These are phyloP conservation scores for Perodicticus potto DNA, from an alignment of 2,797 vertebrate genomes.

Conservation along the genomic window DNA sequence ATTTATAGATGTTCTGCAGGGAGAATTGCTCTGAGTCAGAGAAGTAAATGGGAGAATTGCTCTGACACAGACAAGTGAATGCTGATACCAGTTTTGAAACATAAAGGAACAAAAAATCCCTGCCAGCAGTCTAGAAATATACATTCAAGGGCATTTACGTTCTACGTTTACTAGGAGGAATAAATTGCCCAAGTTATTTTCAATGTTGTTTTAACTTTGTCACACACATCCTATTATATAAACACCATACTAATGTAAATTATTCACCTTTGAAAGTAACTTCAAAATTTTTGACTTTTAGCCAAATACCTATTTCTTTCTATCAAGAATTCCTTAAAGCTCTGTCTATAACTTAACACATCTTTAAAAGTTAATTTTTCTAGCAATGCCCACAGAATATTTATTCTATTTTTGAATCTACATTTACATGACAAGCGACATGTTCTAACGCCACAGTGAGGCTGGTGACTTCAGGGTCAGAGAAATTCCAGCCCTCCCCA, in stretches of 20 bases:
- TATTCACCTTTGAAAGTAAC: conserved; percentile 67
- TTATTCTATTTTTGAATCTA: conserved; percentile 60
- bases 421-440: conserved; percentile 44
- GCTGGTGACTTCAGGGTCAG: conserved; percentile 8
- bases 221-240: conserved; percentile 60
- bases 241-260: conserved; percentile 60
- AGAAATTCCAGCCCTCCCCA: conserved; percentile 21
- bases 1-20: not conserved
- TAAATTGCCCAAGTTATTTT: conserved; percentile 59
- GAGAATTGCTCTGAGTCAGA: conserved; percentile 19
- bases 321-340: conserved; percentile 55
- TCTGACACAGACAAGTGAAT: conserved; percentile 46
- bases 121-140: conserved; percentile 15
- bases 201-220: conserved; percentile 72
- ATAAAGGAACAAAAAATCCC: conserved; percentile 4
- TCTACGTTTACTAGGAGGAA: conserved; percentile 48
- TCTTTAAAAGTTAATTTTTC: conserved; percentile 62
- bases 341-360: conserved; percentile 12
- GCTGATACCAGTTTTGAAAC: conserved; percentile 22
- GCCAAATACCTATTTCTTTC: conserved; percentile 67
- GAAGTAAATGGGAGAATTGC: conserved; percentile 28
- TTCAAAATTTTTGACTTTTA: conserved; percentile 64
- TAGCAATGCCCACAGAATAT: conserved; percentile 24
- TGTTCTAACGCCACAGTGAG: not conserved
- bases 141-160: not conserved